These are phyloP conservation scores for Rhopalosiphum padi DNA, from an alignment of 1,140 invertebrate species.

Conservation along the genomic window DNA sequence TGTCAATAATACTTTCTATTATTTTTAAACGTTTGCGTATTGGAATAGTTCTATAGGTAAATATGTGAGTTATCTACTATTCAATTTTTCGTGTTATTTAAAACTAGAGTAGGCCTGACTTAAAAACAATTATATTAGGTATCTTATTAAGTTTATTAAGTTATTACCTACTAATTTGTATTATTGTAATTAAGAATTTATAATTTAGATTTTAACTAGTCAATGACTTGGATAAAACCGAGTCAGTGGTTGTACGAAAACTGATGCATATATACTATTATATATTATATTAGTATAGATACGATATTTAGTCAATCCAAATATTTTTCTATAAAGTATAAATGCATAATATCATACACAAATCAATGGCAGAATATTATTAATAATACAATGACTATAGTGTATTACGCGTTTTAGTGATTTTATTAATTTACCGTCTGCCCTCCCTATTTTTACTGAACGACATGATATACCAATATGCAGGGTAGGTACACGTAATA, in stretches of 20 bases:
- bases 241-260: not conserved
- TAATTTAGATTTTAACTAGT: not conserved
- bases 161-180: not conserved
- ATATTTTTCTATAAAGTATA: not conserved
- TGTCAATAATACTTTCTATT: not conserved
- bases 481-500: not conserved
- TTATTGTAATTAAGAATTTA: not conserved
- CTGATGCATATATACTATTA: not conserved
- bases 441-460: not conserved
- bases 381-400: not conserved
- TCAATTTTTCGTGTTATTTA: not conserved
- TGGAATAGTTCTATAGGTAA: not conserved
- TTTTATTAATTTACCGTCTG: not conserved
- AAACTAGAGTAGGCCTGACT: not conserved
- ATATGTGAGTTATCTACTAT: not conserved
- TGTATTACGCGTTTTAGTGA: not conserved
- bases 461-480: not conserved
- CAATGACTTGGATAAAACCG: not conserved
- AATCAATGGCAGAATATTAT: not conserved
- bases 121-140: not conserved
- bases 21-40: not conserved
- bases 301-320: not conserved
- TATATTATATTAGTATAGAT: not conserved
- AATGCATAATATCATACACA: not conserved
- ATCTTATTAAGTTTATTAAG: too few relatives aligned